Evolutionary conservation across 2,888 invertebrate genomes (phyloP).

Genomic region (Argyra leucocephala): DNA sequence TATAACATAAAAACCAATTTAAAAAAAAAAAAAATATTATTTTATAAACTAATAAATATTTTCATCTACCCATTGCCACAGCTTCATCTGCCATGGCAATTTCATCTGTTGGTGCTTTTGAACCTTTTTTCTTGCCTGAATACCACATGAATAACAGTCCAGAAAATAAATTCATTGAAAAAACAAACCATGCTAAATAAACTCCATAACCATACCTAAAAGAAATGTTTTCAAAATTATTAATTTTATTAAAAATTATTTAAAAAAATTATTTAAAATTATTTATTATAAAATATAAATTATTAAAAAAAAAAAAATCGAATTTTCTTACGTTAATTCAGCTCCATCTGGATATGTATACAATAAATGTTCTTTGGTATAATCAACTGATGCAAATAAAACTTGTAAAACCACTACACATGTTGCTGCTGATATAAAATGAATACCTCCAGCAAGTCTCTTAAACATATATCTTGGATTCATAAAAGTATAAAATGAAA

Average conservation of each 20-base stretch:
- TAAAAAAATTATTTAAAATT: constrained; percentile 2
- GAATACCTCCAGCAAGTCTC: constrained; percentile 71
- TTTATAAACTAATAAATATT: not conserved
- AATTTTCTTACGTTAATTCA: constrained; percentile 52
- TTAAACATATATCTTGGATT: constrained; percentile 85
- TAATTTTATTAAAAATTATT: constrained; percentile 11
- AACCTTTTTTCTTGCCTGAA: constrained; percentile 75
- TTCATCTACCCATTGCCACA: constrained; percentile 61
- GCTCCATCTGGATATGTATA: constrained; percentile 60
- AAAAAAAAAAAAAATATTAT: not conserved
- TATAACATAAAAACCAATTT: not conserved
- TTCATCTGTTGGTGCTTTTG: constrained; percentile 71
- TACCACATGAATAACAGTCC: constrained; percentile 68
- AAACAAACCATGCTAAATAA: constrained; percentile 68
- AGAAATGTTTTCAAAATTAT: constrained; percentile 18
- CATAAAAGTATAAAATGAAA: constrained; percentile 73
- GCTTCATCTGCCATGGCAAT: constrained; percentile 78
- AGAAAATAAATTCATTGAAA: constrained; percentile 56
- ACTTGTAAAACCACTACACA: constrained; percentile 76
- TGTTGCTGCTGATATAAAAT: constrained; percentile 74
- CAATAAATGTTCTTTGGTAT: constrained; percentile 56
- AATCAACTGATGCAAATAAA: constrained; percentile 60
- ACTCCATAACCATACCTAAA: constrained; percentile 61
- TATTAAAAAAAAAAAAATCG: constrained; percentile 12
- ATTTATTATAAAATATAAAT: not conserved